Percentiles rank a stretch among this genome's conserved stretches.
phyloP scores from a whole-genome alignment of 2,888 invertebrate species.

The Cataglyphis albicans region DNA sequence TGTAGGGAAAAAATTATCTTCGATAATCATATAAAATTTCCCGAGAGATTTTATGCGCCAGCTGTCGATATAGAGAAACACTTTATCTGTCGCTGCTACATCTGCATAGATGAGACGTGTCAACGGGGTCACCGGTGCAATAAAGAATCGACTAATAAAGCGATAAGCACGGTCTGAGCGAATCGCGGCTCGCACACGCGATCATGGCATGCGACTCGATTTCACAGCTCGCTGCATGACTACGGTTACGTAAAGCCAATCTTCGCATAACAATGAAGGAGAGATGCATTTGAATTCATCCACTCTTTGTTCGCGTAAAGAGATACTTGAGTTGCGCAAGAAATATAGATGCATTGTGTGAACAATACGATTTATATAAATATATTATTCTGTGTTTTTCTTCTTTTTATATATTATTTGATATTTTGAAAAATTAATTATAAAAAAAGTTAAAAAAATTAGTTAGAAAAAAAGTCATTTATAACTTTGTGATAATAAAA shows the following conservation, averaged over 20 bases:
- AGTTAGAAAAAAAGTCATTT: neutral
- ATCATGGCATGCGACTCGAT: constrained; percentile 46
- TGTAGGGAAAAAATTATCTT: neutral
- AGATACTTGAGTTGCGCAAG: neutral
- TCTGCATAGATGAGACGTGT: constrained; percentile 44
- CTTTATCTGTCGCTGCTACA: constrained; percentile 33
- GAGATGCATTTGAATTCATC: constrained; percentile 21
- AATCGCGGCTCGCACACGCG: constrained; percentile 65
- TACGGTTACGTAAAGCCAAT: constrained; percentile 70
- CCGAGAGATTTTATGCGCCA: neutral
- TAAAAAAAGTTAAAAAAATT: too few relatives aligned
- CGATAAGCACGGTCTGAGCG: constrained; percentile 67
- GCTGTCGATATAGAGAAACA: constrained; percentile 5
- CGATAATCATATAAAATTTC: constrained; percentile 26
- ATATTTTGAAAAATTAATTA: neutral
- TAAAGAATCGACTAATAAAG: constrained; percentile 71
- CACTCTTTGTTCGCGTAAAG: constrained; percentile 8
- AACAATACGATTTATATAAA: neutral
- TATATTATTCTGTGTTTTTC: neutral
- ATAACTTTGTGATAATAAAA: neutral
- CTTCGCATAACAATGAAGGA: constrained; percentile 49
- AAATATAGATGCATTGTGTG: neutral
- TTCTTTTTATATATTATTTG: neutral
- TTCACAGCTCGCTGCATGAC: constrained; percentile 55
- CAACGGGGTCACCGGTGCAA: constrained; percentile 64